Evolutionary conservation across 2,113 vertebrate genomes (phyloP).

Genomic region (Reinhardtius hippoglossoides): DNA sequence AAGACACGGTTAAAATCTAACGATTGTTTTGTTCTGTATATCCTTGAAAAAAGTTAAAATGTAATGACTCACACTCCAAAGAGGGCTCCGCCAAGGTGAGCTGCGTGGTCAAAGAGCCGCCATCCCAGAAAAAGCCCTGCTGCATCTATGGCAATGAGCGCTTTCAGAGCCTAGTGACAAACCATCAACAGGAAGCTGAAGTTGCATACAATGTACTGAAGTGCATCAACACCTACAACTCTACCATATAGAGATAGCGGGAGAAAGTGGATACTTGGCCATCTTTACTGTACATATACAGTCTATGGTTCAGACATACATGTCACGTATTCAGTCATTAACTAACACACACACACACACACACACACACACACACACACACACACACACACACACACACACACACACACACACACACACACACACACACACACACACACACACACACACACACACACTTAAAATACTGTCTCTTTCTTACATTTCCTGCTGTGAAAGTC

Average conservation of each 20-base stretch:
- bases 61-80: slow-evolving; percentile 92
- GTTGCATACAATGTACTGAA: neutral
- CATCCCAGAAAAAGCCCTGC: slow-evolving; percentile 91
- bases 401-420: neutral
- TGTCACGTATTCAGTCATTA: no score
- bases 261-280: no score
- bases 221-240: neutral
- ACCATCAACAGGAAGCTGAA: neutral
- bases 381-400: neutral
- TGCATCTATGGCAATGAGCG: slow-evolving; percentile 90
- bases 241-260: neutral
- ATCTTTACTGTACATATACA: no score
- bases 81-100: slow-evolving; percentile 94
- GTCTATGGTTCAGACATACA: no score
- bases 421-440: neutral
- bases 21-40: neutral
- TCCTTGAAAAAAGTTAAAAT: neutral
- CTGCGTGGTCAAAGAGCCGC: slow-evolving; percentile 95
- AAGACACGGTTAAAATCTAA: slow-evolving; percentile 9
- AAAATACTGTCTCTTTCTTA: slow-evolving; percentile 75
- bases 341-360: neutral
- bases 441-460: neutral
- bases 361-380: neutral
- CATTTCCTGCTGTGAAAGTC: slow-evolving; percentile 93
- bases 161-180: slow-evolving; percentile 89